A percentile compares a stretch with the other conserved stretches of the same genome.
Conservation (phyloP, 2,888 invertebrate genomes). For the Tuta absoluta region DNA sequence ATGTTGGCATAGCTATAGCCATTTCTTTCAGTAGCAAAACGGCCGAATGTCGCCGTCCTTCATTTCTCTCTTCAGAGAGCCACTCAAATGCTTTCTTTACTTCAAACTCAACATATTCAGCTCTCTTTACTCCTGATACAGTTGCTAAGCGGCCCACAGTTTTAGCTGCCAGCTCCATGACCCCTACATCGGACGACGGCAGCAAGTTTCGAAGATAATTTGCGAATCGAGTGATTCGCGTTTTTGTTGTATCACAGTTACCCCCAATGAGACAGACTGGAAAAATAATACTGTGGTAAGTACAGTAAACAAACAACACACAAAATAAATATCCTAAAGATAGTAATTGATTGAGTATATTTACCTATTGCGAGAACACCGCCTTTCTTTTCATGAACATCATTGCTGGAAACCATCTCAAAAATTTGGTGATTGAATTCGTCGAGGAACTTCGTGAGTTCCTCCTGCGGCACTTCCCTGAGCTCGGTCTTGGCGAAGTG, state of each 20-base stretch:
- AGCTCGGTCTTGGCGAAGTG: constrained; percentile 95
- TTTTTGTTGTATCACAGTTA: constrained; percentile 95
- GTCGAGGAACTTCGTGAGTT: constrained; percentile 94
- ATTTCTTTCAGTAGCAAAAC: constrained; percentile 95
- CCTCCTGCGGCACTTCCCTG: constrained; percentile 94
- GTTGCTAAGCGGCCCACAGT: constrained; percentile 96
- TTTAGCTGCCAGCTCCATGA: constrained; percentile 97
- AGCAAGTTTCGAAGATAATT: constrained; percentile 94
- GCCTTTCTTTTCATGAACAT: constrained; percentile 96
- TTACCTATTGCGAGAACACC: constrained; percentile 95
- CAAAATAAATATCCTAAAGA: neutral
- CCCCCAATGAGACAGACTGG: constrained; percentile 95
- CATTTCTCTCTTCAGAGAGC: constrained; percentile 94
- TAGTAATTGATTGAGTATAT: neutral
- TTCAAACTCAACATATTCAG: constrained; percentile 99
- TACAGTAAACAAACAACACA: neutral
- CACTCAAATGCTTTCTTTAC: constrained; percentile 97
- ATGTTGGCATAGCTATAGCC: constrained; percentile 97
- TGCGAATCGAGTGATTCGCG: constrained; percentile 94
- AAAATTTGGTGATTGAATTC: constrained; percentile 97
- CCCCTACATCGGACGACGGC: constrained; percentile 94
- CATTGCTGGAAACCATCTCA: constrained; percentile 96
- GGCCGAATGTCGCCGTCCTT: constrained; percentile 95
- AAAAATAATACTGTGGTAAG: constrained; percentile 47
- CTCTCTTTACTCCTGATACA: constrained; percentile 95